Conservation (phyloP, 2,113 vertebrate species). For the Phyllostomus discolor region DNA sequence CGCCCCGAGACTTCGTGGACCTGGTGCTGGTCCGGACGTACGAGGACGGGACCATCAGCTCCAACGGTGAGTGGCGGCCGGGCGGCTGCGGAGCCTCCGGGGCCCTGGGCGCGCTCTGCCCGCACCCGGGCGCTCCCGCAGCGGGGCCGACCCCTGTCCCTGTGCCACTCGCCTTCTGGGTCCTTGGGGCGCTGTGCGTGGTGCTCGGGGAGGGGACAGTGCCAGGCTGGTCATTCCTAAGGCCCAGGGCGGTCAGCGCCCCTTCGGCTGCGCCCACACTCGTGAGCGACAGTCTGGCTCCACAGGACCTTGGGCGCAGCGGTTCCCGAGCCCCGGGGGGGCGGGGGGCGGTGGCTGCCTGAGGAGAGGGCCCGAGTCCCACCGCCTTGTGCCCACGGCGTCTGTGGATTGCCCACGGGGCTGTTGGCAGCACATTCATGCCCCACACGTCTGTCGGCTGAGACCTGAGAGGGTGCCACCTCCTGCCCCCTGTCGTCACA, state of each 20-base stretch:
- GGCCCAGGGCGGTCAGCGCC: not conserved
- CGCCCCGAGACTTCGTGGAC: conserved; percentile 95
- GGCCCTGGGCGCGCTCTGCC: not conserved
- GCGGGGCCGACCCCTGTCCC: not conserved
- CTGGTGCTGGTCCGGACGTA: conserved; percentile 86
- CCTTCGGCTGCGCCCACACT: too few relatives aligned
- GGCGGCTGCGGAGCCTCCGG: fast-evolving
- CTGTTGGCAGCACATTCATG: too few relatives aligned
- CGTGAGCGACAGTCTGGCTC: fast-evolving
- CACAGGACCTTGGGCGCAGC: fast-evolving
- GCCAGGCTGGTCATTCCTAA: fast-evolving
- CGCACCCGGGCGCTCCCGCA: not conserved
- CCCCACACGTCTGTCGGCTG: not conserved
- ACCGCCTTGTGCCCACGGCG: too few relatives aligned
- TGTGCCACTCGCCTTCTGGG: fast-evolving
- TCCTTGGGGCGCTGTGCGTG: not conserved
- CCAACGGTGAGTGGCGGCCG: conserved; percentile 84
- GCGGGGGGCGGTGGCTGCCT: not conserved
- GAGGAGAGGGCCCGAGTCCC: not conserved
- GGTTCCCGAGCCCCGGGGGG: fast-evolving
- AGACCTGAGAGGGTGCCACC: not conserved
- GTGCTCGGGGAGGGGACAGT: too few relatives aligned
- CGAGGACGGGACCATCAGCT: conserved; percentile 89
- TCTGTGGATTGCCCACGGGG: not conserved
- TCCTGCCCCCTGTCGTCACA: not conserved